Evolutionary conservation across 2,888 invertebrate species (phyloP).

Genomic region (Eremobia ochroleuca): DNA sequence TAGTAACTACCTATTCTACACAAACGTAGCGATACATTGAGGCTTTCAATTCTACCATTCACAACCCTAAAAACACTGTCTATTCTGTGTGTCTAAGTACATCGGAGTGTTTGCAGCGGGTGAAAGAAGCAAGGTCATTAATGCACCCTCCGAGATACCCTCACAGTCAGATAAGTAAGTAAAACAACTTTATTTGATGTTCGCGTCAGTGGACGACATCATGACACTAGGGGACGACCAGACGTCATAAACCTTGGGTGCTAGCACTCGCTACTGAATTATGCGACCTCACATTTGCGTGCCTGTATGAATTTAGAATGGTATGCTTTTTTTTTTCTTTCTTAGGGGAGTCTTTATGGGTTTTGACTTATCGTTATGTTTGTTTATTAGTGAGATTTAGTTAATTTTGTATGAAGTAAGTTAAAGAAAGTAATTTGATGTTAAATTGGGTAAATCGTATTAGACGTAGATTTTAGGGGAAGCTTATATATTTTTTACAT

Average conservation of each 20-base stretch:
- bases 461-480: background rate
- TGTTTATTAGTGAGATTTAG: slow-evolving; percentile 2
- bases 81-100: slow-evolving; percentile 64
- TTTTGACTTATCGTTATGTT: slow-evolving; percentile 30
- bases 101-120: slow-evolving; percentile 72
- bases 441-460: background rate
- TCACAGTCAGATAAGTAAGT: slow-evolving; percentile 86
- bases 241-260: slow-evolving; percentile 77
- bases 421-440: no score
- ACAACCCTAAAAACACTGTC: slow-evolving; percentile 68
- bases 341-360: slow-evolving; percentile 40
- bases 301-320: slow-evolving; percentile 70
- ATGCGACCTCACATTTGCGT: slow-evolving; percentile 72
- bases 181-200: slow-evolving; percentile 91
- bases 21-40: background rate
- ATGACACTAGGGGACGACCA: slow-evolving; percentile 76
- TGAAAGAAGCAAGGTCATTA: slow-evolving; percentile 82
- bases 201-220: slow-evolving; percentile 81
- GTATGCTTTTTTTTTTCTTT: slow-evolving; percentile 59
- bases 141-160: slow-evolving; percentile 82
- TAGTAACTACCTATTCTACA: background rate
- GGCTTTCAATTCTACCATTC: slow-evolving; percentile 15
- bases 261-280: slow-evolving; percentile 50
- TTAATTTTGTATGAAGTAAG: slow-evolving; percentile 5
- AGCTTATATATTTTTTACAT: background rate